These are phyloP conservation scores for Recurvirostra avosetta DNA, from an alignment of 2,113 vertebrate species.

Conservation along the genomic window DNA sequence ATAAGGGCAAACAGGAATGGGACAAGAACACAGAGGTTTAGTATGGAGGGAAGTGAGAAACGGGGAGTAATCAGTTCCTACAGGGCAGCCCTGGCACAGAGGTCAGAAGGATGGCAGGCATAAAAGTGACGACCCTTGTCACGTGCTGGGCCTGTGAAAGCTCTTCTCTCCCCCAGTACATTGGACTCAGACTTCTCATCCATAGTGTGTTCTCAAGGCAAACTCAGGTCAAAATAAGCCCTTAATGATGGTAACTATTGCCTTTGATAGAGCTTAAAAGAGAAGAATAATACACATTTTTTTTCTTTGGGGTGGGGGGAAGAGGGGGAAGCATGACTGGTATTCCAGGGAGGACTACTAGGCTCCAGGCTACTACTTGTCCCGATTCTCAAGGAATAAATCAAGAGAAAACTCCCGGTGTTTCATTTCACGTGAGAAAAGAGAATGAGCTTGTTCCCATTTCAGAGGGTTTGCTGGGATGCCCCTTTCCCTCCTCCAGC, in stretches of 20 bases:
- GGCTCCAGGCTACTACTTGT: conserved; percentile 13
- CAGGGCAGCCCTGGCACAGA: not conserved
- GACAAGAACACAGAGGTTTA: not conserved
- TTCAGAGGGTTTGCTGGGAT: not conserved
- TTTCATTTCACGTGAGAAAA: conserved; percentile 41
- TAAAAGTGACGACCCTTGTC: not conserved
- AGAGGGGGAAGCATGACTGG: fast-evolving
- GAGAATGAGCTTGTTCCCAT: not conserved
- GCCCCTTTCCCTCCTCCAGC: conserved; percentile 34
- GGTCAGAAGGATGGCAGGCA: not conserved
- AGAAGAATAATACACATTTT: not conserved
- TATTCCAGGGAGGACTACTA: not conserved
- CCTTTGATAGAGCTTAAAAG: conserved; percentile 23
- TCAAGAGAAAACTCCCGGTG: not conserved
- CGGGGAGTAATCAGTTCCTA: not conserved
- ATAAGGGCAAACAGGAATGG: not conserved
- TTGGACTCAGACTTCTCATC: not conserved
- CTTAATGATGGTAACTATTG: not conserved
- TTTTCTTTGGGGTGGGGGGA: not conserved
- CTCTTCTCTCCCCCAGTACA: not conserved
- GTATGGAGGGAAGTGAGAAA: not conserved
- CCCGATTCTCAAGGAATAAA: conserved; percentile 18
- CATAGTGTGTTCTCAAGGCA: not conserved
- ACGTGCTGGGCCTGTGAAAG: not conserved
- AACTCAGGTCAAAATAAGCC: not conserved